Percentiles rank a stretch among this genome's conserved stretches.
Evolutionary conservation across 2,888 invertebrate species (phyloP).

Genomic region (Stramonita haemastoma): DNA sequence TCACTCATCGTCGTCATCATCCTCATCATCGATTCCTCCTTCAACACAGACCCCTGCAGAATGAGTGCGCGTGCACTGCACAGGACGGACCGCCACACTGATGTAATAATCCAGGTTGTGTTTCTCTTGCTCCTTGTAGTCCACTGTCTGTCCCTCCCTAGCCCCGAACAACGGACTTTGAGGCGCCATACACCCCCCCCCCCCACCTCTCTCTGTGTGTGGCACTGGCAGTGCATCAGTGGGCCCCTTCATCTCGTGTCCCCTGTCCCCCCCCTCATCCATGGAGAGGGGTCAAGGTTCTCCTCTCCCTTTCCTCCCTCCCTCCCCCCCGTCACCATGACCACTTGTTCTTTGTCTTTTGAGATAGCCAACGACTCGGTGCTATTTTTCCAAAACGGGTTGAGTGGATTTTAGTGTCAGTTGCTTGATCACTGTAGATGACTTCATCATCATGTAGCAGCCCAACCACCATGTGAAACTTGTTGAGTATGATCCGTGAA

Average conservation of each 20-base stretch:
- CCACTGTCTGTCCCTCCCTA: neutral
- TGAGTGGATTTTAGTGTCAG: constrained; percentile 40
- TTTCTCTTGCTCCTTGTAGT: neutral
- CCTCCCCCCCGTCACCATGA: constrained; percentile 15
- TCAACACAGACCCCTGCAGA: neutral
- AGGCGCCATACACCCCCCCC: constrained; percentile 16
- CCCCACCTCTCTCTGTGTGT: neutral
- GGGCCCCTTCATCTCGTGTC: neutral
- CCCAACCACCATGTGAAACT: neutral
- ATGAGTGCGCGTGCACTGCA: neutral
- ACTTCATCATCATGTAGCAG: constrained; percentile 7
- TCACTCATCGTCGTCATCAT: too few species aligned
- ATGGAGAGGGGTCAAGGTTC: neutral
- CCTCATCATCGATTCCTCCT: too few species aligned
- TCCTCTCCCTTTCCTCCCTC: neutral
- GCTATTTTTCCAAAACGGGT: constrained; percentile 44
- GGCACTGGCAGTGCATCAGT: neutral
- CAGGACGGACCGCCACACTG: neutral
- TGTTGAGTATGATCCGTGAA: neutral
- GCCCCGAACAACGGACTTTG: neutral
- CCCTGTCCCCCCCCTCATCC: neutral
- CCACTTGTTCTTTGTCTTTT: constrained; percentile 35
- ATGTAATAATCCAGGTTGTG: neutral
- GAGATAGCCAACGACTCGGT: constrained; percentile 44
- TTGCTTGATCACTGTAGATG: constrained; percentile 31